A percentile compares a stretch with the other conserved stretches of the same genome.
Conservation (phyloP, 2,797 vertebrate species). For the Halcyon chelicuti region DNA sequence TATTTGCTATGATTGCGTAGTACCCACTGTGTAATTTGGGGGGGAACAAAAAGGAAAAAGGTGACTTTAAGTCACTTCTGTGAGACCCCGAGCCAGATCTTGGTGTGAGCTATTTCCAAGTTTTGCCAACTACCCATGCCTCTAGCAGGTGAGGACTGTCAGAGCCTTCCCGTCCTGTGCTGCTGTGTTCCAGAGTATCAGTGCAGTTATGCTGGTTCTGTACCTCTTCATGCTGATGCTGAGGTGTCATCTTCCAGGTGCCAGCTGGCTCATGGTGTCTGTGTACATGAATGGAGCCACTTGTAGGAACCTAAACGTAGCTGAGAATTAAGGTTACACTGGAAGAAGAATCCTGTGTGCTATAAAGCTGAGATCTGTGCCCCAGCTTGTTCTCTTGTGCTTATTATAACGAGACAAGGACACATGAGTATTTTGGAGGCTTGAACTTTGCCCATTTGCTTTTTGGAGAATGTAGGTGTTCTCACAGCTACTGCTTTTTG, state of each 20-base stretch:
- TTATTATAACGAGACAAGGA: neutral
- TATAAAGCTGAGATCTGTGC: neutral
- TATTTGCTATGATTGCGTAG: neutral
- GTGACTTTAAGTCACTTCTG: neutral
- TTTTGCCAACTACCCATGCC: rapidly evolving
- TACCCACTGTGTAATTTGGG: neutral
- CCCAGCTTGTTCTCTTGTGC: neutral
- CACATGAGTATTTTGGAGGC: neutral
- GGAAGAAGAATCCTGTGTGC: neutral
- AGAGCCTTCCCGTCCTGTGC: neutral
- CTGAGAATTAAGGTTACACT: neutral
- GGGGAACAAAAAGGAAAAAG: neutral
- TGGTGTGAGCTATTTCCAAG: neutral
- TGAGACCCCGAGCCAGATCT: neutral
- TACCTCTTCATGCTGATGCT: neutral
- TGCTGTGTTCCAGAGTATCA: neutral
- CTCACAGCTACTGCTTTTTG: neutral
- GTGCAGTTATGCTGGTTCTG: neutral
- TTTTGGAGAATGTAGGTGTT: slow-evolving; percentile 2
- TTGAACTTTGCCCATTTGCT: neutral
- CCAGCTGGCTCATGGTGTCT: neutral
- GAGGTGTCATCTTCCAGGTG: neutral
- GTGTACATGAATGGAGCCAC: neutral
- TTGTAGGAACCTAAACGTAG: neutral
- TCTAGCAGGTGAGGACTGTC: neutral